Conservation (phyloP, 2,797 vertebrate genomes). For the Melanotaenia maccullochi region DNA sequence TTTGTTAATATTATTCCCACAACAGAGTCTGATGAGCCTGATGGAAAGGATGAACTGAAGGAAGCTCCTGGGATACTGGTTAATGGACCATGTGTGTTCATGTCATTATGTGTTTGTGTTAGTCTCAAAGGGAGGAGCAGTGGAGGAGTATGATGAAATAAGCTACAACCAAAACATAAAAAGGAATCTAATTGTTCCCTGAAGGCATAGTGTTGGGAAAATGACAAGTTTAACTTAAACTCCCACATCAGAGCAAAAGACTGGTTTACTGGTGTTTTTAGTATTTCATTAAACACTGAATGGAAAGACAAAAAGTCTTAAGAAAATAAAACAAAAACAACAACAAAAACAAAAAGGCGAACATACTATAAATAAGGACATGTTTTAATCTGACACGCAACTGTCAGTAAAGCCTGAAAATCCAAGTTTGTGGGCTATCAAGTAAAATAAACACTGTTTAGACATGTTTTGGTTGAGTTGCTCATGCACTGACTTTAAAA, state of each 20-base stretch:
- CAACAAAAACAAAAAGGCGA: background rate
- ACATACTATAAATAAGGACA: background rate
- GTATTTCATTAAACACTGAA: conserved; percentile 17
- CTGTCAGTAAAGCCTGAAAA: background rate
- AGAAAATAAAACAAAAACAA: background rate
- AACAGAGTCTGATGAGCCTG: conserved; percentile 68
- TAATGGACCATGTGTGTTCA: conserved; percentile 75
- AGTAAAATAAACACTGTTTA: too few relatives aligned
- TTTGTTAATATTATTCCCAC: conserved; percentile 69
- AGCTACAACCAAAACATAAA: conserved; percentile 46
- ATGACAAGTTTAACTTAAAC: conserved; percentile 55
- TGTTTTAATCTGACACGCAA: background rate
- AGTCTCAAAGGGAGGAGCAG: conserved; percentile 41
- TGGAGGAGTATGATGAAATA: conserved; percentile 67
- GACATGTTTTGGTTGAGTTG: too few relatives aligned
- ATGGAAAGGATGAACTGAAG: conserved; percentile 69
- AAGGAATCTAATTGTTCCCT: conserved; percentile 68
- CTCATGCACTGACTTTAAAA: background rate
- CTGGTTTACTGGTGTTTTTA: conserved; percentile 9
- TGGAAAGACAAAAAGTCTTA: background rate
- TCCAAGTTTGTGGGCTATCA: background rate
- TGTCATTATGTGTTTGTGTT: conserved; percentile 45
- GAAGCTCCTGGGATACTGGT: conserved; percentile 71
- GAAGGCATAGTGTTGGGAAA: conserved; percentile 58
- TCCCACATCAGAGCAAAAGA: conserved; percentile 34